A percentile compares a stretch with the other conserved stretches of the same genome.
phyloP scores from a whole-genome alignment of 2,113 vertebrate genomes.

The Solea solea region DNA sequence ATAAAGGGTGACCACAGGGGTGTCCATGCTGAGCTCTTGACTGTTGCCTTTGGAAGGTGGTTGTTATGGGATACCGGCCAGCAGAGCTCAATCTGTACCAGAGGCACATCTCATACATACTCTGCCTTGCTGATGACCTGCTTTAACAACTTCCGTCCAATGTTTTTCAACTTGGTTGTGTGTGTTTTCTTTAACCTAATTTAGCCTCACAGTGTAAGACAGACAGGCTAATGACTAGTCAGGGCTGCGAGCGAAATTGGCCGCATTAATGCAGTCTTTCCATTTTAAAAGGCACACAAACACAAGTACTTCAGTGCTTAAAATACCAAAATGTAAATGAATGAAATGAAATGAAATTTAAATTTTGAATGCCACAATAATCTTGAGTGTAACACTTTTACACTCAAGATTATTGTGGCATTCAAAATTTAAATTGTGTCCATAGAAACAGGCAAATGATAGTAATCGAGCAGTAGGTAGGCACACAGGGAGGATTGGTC shows the following conservation, averaged over 20 bases:
- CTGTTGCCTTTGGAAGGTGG: slow-evolving; percentile 59
- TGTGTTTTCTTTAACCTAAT: slow-evolving; percentile 71
- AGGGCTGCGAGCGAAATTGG: slow-evolving; percentile 50
- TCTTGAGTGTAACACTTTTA: background rate
- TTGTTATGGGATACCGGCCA: slow-evolving; percentile 69
- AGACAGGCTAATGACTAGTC: slow-evolving; percentile 65
- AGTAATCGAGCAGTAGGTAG: slow-evolving; percentile 18
- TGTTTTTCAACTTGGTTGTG: slow-evolving; percentile 63
- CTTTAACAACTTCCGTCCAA: slow-evolving; percentile 69
- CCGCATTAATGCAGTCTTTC: slow-evolving; percentile 41
- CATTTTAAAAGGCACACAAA: slow-evolving; percentile 27
- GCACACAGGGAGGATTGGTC: slow-evolving; percentile 25
- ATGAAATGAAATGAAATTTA: too few relatives aligned
- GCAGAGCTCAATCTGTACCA: slow-evolving; percentile 57
- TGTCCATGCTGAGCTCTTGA: slow-evolving; percentile 62
- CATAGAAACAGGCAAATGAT: slow-evolving; percentile 13
- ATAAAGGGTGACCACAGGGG: slow-evolving; percentile 61
- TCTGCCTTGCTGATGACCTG: slow-evolving; percentile 69
- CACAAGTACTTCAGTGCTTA: slow-evolving; percentile 14
- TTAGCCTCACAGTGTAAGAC: slow-evolving; percentile 63
- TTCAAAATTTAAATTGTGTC: slow-evolving; percentile 3
- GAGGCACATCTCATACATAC: slow-evolving; percentile 49
- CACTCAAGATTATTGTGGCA: background rate
- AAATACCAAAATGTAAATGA: background rate
- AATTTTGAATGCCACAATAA: slow-evolving; percentile 2